Evolutionary conservation across 2,797 vertebrate species (phyloP), one percentile per base, ranked within the genome.

Genomic region (Platyrinchus mystaceus): DNA sequence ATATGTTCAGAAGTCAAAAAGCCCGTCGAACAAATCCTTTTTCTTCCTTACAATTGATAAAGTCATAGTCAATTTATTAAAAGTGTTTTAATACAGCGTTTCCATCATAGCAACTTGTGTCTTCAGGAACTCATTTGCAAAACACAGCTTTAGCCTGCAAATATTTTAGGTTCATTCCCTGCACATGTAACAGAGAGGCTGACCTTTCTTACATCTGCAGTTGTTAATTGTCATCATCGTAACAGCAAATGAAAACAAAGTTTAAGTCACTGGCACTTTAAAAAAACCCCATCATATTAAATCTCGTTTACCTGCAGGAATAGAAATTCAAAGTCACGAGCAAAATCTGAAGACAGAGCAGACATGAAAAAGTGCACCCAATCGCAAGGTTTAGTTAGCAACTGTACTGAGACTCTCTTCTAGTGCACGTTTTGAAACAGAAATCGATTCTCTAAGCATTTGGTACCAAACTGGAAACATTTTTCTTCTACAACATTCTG

Each of bases 231-330:
- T 90, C 94, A 94, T 94, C 93, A 74, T 94, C 46, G 11, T 34
- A 97, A 94, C 90, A 95, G 92, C 94, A 97, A 97, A 97, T 77
- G 84, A 97, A 97, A 97, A 97, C 96, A 97, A 97, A 97, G 95
- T 96, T 96, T 96, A 96, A 97, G 97, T 91, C 96, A 94, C 36
- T 67, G 85, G 89, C 89, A 93, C 94, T 95, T 96, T 4, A 96
- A 94, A 96, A 88, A 94, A 92, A 17, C 26, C 34, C 34, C 67
- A 82, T 55, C 83, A 49, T 74, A 94, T 93, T 93, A 95, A 96
- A 97, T 92, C 89, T 59, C 7, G 88, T 96, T 97, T 93, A 94
- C 93, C 92, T 95, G 91, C 73, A 73, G 76, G 49, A 63, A 93
- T 34, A 95, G 94, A 97, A 96, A 95, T 89, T 93, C 94, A 93